Conservation (phyloP, 1,140 invertebrate genomes). For the Calosoma granatense region DNA sequence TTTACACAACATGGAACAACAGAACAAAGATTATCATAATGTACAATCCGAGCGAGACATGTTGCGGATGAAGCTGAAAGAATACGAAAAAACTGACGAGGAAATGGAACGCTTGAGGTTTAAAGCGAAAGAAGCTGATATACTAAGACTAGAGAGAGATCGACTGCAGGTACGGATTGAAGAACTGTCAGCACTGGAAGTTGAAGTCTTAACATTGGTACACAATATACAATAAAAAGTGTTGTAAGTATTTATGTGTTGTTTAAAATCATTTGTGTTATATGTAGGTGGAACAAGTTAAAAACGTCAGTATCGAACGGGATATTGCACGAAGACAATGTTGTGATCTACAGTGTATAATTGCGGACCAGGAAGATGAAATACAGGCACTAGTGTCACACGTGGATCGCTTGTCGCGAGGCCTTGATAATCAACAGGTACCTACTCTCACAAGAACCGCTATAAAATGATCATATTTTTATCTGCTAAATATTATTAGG, state of each 20-base stretch:
- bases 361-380: slow-evolving; percentile 32
- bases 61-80: slow-evolving; percentile 5
- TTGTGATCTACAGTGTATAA: slow-evolving; percentile 23
- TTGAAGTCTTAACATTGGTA: slow-evolving; percentile 17
- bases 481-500: slow-evolving; percentile 21
- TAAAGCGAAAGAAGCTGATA: slow-evolving; percentile 24
- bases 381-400: slow-evolving; percentile 27
- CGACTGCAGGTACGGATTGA: slow-evolving; percentile 24
- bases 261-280: slow-evolving; percentile 21
- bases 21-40: background rate
- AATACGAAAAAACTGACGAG: slow-evolving; percentile 17
- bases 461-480: slow-evolving; percentile 1
- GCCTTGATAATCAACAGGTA: slow-evolving; percentile 28
- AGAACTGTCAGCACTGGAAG: slow-evolving; percentile 23
- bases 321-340: slow-evolving; percentile 23
- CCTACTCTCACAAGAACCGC: slow-evolving; percentile 10
- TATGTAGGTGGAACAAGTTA: slow-evolving; percentile 15
- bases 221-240: too few species aligned
- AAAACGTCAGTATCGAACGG: slow-evolving; percentile 12
- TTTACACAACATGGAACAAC: background rate
- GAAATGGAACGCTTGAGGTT: slow-evolving; percentile 21
- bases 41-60: slow-evolving; percentile 9
- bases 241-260: slow-evolving; percentile 26
- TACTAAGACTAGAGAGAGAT: slow-evolving; percentile 25
- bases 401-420: slow-evolving; percentile 26